A percentile compares a stretch with the other conserved stretches of the same genome.
Conservation (phyloP, 2,888 invertebrate species). For the Cheilosia vernalis region DNA sequence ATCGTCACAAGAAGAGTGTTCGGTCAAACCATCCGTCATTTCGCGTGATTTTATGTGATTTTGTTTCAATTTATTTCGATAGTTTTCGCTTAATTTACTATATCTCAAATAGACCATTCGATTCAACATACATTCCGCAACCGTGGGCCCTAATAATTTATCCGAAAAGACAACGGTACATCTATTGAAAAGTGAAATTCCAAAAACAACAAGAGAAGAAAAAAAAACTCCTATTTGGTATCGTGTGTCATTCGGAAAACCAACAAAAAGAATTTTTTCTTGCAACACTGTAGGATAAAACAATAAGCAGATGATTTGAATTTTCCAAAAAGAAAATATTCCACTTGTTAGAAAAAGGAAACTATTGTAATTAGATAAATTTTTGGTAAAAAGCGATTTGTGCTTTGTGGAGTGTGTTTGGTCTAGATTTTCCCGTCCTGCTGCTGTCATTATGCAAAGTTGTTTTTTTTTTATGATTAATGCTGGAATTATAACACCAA, state of each 20-base stretch:
- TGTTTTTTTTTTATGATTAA: slow-evolving; percentile 55
- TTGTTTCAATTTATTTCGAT: slow-evolving; percentile 74
- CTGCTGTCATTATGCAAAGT: slow-evolving; percentile 67
- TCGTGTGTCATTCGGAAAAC: slow-evolving; percentile 62
- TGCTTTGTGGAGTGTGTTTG: slow-evolving; percentile 48
- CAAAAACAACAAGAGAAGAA: slow-evolving; percentile 69
- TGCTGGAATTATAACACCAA: slow-evolving; percentile 52
- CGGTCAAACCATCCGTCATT: slow-evolving; percentile 75
- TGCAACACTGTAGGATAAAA: slow-evolving; percentile 44
- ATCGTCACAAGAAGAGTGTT: slow-evolving; percentile 77
- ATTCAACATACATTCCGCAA: slow-evolving; percentile 64
- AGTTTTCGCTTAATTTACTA: slow-evolving; percentile 67
- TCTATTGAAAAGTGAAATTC: slow-evolving; percentile 56
- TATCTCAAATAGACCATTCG: slow-evolving; percentile 54
- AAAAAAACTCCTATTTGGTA: slow-evolving; percentile 46
- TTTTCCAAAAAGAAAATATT: slow-evolving; percentile 18
- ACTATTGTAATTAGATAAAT: slow-evolving; percentile 56
- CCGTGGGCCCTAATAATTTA: slow-evolving; percentile 2
- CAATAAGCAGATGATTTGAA: slow-evolving; percentile 38
- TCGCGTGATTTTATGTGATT: slow-evolving; percentile 76
- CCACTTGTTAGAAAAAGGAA: slow-evolving; percentile 2
- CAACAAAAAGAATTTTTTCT: slow-evolving; percentile 45
- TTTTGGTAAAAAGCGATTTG: slow-evolving; percentile 36
- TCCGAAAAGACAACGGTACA: slow-evolving; percentile 15
- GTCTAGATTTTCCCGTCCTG: slow-evolving; percentile 56